Conservation (phyloP, 2,113 vertebrate genomes). For the Peromyscus maniculatus region DNA sequence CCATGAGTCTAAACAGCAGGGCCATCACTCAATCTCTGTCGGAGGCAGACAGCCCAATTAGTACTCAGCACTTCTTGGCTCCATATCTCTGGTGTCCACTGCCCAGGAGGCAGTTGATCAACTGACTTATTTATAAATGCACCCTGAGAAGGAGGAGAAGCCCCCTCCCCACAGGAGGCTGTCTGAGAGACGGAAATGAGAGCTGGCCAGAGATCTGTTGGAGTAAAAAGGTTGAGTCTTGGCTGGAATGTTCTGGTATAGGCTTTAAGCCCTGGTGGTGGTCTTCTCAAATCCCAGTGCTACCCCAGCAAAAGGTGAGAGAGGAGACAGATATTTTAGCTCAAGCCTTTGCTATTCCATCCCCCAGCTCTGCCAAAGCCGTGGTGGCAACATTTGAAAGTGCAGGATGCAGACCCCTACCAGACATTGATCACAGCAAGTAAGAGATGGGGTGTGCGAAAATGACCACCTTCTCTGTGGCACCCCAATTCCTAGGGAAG, state of each 20-base stretch:
- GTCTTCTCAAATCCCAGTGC: background rate
- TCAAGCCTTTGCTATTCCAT: fast-evolving
- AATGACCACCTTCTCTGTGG: background rate
- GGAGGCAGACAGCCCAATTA: constrained; percentile 60
- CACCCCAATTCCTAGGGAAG: background rate
- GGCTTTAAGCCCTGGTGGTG: background rate
- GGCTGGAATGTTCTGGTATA: too few species aligned
- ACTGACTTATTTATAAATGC: constrained; percentile 49
- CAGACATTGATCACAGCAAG: background rate
- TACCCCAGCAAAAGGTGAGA: background rate
- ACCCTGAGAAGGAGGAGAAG: background rate
- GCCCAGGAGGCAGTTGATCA: constrained; percentile 58
- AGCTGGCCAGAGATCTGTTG: background rate
- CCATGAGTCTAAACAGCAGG: constrained; percentile 31
- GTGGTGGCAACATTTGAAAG: background rate
- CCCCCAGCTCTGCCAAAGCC: background rate
- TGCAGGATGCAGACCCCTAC: background rate
- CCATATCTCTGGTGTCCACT: background rate
- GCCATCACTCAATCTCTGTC: constrained; percentile 19
- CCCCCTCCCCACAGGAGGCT: background rate
- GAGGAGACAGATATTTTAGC: too few species aligned
- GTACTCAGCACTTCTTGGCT: background rate
- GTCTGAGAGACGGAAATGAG: background rate
- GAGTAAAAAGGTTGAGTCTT: background rate
- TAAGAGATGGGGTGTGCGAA: background rate